Evolutionary conservation across 2,888 invertebrate genomes (phyloP), one percentile per base, ranked within the genome.

Genomic region (Tetragnatha montana): DNA sequence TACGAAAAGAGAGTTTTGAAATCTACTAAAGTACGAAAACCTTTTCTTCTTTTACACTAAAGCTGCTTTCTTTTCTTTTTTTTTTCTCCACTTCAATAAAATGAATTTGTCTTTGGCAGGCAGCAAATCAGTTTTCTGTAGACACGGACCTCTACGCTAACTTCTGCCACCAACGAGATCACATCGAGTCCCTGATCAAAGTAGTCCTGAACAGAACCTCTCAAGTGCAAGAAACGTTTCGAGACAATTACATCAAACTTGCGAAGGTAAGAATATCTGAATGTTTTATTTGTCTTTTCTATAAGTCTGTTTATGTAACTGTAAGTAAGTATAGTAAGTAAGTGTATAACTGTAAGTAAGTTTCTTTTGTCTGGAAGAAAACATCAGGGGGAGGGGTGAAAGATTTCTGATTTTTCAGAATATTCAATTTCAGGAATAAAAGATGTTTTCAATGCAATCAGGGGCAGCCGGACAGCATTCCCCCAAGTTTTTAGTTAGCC

Each of bases 121-220:
- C 81, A 14, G 87, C 76, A 22, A 21, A 74, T 3, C 22, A 75
- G 8, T 87, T 81, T 12, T 47, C 70, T 10, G 68, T 21, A 68
- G 87, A 87, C 12, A 81, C 70, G 6, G 81, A 87, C 19, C 87
- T 81, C 3, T 76, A 69, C 50, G 22, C 35, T 7, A n/a, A 49
- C 14, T 88, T 88, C 68, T 83, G 68, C 50, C 51, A 76, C 1
- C 88, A 83, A 10, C 78, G 79, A 6, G 83, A 88, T 8, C 82
- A 88, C 73, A 83, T 79, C 19, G 83, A 88, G 21, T 69, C 50
- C 8, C 73, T 88, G 47, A 88, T 88, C 73, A 88, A 79, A 12
- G 70, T 35, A 14, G 68, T 88, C 10, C 21, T 71, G 17, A 88
- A 76, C n/a, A 82, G 88, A n/a, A 88, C 78, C 8, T 35, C 82